These are phyloP conservation scores for Salpingus planirostris DNA, from an alignment of 2,888 invertebrate genomes.

Conservation along the genomic window DNA sequence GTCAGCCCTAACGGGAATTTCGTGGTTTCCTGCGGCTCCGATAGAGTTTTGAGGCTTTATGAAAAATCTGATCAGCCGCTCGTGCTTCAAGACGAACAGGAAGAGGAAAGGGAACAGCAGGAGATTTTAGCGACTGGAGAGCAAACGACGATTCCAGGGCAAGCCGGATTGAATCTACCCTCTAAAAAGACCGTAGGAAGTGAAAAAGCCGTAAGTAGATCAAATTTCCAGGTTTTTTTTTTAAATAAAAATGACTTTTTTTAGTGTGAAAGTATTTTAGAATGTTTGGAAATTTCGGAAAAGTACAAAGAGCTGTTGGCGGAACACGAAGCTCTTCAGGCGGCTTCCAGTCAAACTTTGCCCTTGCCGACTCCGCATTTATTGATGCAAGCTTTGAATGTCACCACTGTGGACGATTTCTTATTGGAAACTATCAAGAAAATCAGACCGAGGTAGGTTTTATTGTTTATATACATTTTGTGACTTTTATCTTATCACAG, in stretches of 20 bases:
- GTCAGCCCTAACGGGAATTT: slow-evolving; percentile 76
- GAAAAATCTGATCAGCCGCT: slow-evolving; percentile 81
- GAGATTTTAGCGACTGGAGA: slow-evolving; percentile 67
- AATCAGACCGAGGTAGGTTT: slow-evolving; percentile 66
- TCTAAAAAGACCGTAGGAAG: slow-evolving; percentile 82
- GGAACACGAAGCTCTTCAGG: slow-evolving; percentile 41
- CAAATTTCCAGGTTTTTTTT: slow-evolving; percentile 2
- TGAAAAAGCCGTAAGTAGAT: slow-evolving; percentile 67
- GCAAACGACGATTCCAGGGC: slow-evolving; percentile 56
- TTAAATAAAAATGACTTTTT: slow-evolving; percentile 4
- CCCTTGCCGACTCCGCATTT: slow-evolving; percentile 58
- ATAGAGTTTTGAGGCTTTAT: slow-evolving; percentile 78
- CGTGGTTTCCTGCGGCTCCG: slow-evolving; percentile 74
- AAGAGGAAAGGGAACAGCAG: slow-evolving; percentile 72
- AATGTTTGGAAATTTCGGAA: slow-evolving; percentile 73
- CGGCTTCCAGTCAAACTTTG: slow-evolving; percentile 33
- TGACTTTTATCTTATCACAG: no score
- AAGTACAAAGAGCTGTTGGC: slow-evolving; percentile 52
- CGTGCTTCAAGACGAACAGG: slow-evolving; percentile 86
- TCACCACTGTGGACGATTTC: slow-evolving; percentile 66
- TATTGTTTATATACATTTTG: slow-evolving; percentile 3
- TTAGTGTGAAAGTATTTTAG: slow-evolving; percentile 81
- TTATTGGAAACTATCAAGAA: slow-evolving; percentile 68
- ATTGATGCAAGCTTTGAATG: slow-evolving; percentile 73
- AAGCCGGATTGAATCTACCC: slow-evolving; percentile 66